phyloP scores from a whole-genome alignment of 2,113 vertebrate species.

The Aythya baeri region DNA sequence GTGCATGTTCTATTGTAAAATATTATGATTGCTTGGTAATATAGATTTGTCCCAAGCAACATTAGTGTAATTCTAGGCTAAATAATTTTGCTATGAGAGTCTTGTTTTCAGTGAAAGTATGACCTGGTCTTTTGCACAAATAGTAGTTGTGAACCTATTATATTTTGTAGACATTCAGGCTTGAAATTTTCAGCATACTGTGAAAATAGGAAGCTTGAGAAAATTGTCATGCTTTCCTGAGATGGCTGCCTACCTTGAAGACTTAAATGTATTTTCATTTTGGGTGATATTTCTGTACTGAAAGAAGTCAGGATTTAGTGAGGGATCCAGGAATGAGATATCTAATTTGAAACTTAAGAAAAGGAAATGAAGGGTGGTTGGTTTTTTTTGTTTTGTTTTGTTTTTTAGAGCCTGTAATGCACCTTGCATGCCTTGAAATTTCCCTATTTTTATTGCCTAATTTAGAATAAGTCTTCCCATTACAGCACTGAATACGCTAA shows the following conservation, averaged over 20 bases:
- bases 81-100: background rate
- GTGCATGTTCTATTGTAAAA: background rate
- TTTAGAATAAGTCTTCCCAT: background rate
- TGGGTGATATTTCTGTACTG: slow-evolving; percentile 71
- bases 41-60: background rate
- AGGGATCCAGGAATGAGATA: slow-evolving; percentile 83
- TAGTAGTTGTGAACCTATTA: background rate
- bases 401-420: background rate
- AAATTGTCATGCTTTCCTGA: slow-evolving; percentile 59
- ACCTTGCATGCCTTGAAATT: background rate
- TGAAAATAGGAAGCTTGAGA: slow-evolving; percentile 81
- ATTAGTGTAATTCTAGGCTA: background rate
- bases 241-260: slow-evolving; percentile 38
- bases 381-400: background rate
- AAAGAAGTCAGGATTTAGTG: slow-evolving; percentile 60
- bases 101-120: background rate
- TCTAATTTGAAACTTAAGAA: slow-evolving; percentile 46
- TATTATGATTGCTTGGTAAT: background rate
- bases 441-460: background rate
- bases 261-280: slow-evolving; percentile 75
- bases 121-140: background rate
- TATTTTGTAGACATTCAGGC: slow-evolving; percentile 19
- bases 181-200: slow-evolving; percentile 70
- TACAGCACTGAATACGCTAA: no score
- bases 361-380: background rate